Percentiles rank a stretch among this genome's conserved stretches.
Evolutionary conservation across 2,797 vertebrate genomes (phyloP).

Genomic region (Falco rusticolus): DNA sequence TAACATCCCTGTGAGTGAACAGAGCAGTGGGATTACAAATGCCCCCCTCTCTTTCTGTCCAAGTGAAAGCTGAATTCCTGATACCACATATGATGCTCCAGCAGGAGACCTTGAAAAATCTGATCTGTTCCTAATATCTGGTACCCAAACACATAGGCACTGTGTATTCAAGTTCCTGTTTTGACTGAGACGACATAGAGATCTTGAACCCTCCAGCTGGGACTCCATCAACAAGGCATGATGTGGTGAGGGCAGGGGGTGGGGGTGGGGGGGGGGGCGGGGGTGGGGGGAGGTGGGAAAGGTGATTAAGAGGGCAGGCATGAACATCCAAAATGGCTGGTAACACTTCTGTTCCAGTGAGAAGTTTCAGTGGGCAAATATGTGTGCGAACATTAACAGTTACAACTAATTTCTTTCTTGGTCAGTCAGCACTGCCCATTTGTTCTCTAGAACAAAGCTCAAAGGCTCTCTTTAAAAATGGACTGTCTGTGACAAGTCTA

Average conservation of each 20-base stretch:
- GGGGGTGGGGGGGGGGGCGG: no score
- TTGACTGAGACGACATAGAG: neutral
- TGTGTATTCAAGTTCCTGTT: neutral
- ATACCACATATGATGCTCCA: accelerated
- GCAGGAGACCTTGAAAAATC: neutral
- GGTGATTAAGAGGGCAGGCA: neutral
- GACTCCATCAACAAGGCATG: neutral
- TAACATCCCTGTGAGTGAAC: neutral
- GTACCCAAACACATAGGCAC: neutral
- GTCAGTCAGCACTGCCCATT: neutral
- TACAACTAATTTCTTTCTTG: neutral
- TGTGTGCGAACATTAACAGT: neutral
- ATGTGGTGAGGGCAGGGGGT: neutral
- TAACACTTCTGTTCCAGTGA: neutral
- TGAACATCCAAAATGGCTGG: neutral
- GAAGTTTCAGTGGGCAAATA: neutral
- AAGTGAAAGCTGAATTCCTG: neutral
- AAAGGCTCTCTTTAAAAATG: constrained; percentile 4
- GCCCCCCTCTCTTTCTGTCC: neutral
- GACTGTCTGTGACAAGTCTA: neutral
- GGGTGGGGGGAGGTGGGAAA: no score
- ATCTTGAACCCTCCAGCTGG: neutral
- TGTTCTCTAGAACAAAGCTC: neutral
- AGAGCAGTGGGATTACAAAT: neutral
- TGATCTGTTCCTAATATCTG: neutral